Percentiles rank a stretch among this genome's conserved stretches.
Conservation (phyloP, 2,113 vertebrate genomes). For the Cavia porcellus region DNA sequence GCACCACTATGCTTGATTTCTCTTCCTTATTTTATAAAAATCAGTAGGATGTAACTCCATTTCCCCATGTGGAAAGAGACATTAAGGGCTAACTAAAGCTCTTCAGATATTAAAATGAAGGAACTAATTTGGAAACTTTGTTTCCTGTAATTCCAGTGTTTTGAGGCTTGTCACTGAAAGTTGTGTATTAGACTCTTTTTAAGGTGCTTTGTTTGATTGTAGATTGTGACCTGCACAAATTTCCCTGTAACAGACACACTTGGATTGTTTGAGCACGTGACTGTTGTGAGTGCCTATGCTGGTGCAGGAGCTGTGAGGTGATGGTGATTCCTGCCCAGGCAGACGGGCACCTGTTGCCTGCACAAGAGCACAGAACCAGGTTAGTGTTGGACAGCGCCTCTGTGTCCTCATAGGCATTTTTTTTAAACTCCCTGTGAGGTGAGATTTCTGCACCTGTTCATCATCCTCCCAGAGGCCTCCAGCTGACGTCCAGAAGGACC, state of each 20-base stretch:
- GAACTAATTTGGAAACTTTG: background rate
- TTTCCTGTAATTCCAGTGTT: background rate
- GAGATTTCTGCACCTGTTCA: background rate
- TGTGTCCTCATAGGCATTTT: background rate
- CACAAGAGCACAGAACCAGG: background rate
- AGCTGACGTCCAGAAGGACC: background rate
- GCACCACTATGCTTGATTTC: background rate
- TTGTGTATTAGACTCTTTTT: background rate
- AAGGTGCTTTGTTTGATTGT: background rate
- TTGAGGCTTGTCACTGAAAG: background rate
- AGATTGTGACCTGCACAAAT: background rate
- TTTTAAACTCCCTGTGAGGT: background rate
- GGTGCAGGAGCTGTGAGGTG: background rate
- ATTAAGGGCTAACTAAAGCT: background rate
- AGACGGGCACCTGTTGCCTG: background rate
- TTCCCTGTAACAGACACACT: background rate
- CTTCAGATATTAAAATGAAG: conserved; percentile 6
- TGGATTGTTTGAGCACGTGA: background rate
- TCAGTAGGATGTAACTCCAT: background rate
- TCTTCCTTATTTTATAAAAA: background rate
- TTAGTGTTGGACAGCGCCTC: background rate
- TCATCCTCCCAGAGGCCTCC: background rate
- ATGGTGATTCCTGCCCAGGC: background rate
- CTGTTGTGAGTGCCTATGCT: background rate
- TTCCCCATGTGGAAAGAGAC: background rate